These are phyloP conservation scores for Perizoma flavofasciatum DNA, from an alignment of 2,888 invertebrate species.

Conservation along the genomic window DNA sequence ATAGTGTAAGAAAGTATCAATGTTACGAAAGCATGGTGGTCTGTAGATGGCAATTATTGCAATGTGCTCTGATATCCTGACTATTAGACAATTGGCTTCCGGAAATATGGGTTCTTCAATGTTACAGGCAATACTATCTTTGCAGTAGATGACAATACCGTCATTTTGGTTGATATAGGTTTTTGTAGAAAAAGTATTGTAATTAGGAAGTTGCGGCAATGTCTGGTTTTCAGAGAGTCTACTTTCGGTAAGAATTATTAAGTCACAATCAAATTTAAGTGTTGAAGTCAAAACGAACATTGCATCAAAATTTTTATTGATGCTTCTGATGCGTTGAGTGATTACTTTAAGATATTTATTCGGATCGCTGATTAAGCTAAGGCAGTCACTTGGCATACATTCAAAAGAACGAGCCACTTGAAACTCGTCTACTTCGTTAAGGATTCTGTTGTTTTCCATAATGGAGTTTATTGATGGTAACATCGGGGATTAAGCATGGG, in stretches of 20 bases:
- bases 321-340: slow-evolving; percentile 10
- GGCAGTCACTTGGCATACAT: not conserved
- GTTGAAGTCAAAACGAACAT: not conserved
- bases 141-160: slow-evolving; percentile 1
- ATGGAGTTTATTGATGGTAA: no score
- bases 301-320: slow-evolving; percentile 1
- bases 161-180: slow-evolving; percentile 1
- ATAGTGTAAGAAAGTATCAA: not conserved
- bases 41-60: slow-evolving; percentile 10
- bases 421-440: slow-evolving; percentile 4
- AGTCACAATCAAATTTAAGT: not conserved
- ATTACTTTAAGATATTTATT: slow-evolving; percentile 5
- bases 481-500: no score
- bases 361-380: not conserved
- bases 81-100: slow-evolving; percentile 1
- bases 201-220: not conserved
- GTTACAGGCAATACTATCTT: not conserved
- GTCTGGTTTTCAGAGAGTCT: not conserved
- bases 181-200: not conserved
- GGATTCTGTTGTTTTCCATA: no score
- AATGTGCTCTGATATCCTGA: not conserved
- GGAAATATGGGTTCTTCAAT: not conserved
- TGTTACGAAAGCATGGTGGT: not conserved
- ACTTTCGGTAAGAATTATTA: slow-evolving; percentile 6
- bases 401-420: not conserved